Conservation (phyloP, 2,113 vertebrate species). For the Odocoileus hemionus region DNA sequence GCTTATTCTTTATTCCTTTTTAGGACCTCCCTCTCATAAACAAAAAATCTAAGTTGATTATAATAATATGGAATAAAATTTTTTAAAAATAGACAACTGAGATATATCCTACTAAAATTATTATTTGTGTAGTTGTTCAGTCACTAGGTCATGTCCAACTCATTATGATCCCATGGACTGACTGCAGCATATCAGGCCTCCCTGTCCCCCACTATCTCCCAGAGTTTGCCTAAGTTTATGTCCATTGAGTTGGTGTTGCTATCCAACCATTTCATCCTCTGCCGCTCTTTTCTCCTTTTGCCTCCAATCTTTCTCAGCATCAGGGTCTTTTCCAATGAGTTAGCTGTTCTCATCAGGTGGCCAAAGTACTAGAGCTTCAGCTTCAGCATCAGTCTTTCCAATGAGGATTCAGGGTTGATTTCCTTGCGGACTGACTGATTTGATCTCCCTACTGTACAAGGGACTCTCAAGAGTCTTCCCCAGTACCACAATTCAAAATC, state of each 20-base stretch:
- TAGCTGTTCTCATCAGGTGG: neutral
- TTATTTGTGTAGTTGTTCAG: neutral
- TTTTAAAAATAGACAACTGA: neutral
- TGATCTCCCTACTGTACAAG: neutral
- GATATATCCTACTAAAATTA: neutral
- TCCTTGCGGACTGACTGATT: neutral
- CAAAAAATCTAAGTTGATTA: neutral
- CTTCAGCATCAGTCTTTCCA: neutral
- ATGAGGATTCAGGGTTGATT: neutral
- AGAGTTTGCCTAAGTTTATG: neutral
- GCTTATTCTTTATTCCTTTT: neutral
- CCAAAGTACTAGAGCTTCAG: neutral
- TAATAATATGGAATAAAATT: neutral
- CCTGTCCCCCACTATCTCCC: neutral
- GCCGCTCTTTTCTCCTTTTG: accelerated
- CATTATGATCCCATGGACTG: neutral
- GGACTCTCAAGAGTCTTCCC: neutral
- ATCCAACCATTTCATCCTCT: neutral
- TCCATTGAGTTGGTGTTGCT: neutral
- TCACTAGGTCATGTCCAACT: neutral
- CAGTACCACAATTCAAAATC: neutral
- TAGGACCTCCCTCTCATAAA: neutral
- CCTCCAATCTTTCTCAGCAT: neutral
- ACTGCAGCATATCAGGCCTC: neutral
- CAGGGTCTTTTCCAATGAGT: neutral